phyloP scores from a whole-genome alignment of 2,888 invertebrate species.

The Schizaphis graminum region DNA sequence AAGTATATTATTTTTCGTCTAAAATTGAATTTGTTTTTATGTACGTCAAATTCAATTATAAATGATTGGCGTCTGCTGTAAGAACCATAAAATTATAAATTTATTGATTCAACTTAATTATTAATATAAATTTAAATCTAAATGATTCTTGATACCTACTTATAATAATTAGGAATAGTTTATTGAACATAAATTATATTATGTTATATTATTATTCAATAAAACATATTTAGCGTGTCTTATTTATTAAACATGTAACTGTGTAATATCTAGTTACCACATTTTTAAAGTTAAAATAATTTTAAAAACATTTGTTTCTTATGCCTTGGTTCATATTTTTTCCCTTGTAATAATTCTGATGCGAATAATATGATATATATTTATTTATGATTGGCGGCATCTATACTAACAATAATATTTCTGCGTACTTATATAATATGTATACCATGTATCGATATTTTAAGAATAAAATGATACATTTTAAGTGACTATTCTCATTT shows the following conservation, averaged over 20 bases:
- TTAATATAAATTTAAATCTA: background rate
- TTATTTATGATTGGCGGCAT: background rate
- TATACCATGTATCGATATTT: background rate
- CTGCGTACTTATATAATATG: background rate
- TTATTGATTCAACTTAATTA: background rate
- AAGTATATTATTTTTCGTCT: background rate
- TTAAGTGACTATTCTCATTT: conserved; percentile 1
- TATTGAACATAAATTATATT: background rate
- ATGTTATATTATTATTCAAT: background rate
- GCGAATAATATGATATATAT: background rate
- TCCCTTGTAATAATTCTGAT: background rate
- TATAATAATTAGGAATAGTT: background rate
- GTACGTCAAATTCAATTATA: background rate
- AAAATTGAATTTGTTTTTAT: background rate
- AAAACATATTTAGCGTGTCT: background rate
- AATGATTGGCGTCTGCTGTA: background rate
- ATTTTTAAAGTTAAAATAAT: background rate
- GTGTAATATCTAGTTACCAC: background rate
- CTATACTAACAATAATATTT: background rate
- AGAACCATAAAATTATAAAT: background rate
- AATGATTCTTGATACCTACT: background rate
- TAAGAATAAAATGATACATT: background rate
- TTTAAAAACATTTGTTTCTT: background rate
- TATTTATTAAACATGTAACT: background rate
- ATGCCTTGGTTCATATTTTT: background rate